Base-by-base conservation (phyloP, 2,113 vertebrate genomes). In the Astur gentilis region DNA sequence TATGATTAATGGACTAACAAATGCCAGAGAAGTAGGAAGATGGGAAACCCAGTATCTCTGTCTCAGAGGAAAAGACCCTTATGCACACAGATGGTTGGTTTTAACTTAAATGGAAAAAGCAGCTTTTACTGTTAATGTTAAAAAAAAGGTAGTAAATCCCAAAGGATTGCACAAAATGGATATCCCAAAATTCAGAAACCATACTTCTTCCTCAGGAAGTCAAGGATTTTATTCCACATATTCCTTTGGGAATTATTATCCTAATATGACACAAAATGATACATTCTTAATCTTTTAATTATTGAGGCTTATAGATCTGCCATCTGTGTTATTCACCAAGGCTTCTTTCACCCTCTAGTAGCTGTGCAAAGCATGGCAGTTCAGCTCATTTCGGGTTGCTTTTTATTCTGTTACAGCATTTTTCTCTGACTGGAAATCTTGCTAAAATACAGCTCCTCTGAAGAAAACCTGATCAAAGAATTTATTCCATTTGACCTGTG, bases 71-170 rank as follows among this genome's bases (percentile, higher is more conserved):
- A 82, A 76, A 93, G 49, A 44, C 42, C 12, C 27, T 80, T 76
- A 70, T 22, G 58, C 27, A 83, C 49, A 77, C 82, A 86, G 87
- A 86, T 88, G 61, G 45, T 45, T 69, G 36, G 44, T 64, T 76
- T 96, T 65, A 80, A 83, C 34, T 88, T 57, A 90, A 77, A 92
- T 90, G 85, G 49, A 17, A 94, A 94, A 93, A 94, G 16, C 84
- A 90, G 82, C 25, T 86, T 94, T 80, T 88, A 66, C n/a, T 80
- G 55, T 79, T 84, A 61, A 66, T n/a, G 34, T 80, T 49, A 8
- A 27, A 44, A 79, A 70, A 72, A 44, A 18, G 10, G 54, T 52
- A 91, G 38, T 13, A 69, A 90, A 32, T 57, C 58, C 13, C 6
- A 77, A 72, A 73, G 34, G 49, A 67, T 11, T 77, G 54, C 31